Evolutionary conservation across 2,797 vertebrate genomes (phyloP), one percentile per base, ranked within the genome.

Genomic region (Distichodus sexfasciatus): DNA sequence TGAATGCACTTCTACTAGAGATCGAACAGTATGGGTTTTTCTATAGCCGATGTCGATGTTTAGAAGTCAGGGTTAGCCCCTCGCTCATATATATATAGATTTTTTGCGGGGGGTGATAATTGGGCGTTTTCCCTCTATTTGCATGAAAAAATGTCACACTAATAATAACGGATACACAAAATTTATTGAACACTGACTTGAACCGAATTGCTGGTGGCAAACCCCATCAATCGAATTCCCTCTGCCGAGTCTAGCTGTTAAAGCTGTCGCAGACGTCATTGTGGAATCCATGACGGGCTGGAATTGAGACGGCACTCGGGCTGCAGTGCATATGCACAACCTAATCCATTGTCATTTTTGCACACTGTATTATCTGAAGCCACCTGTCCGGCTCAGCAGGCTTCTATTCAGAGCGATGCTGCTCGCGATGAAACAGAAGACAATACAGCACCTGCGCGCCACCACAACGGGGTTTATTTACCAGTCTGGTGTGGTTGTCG

Each of bases 301-400:
- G 29, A 15, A n/a, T 29, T 4, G 3, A 28, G 48, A 28, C 9
- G 2, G 23, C n/a, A 9, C 15, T 54, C 3, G n/a, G 8, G n/a
- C 29, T 19, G 31, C 12, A 6, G 31, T 14, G 33, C 6, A 1
- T 21, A 5, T 8, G 9, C 11, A 19, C 5, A 5, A n/a, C n/a
- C 11, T 38, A 57, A 38, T 38, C 54, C 54, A 23, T 57, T 57
- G 54, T 57, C 12, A 8, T 38, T 38, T 57, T 57, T 57, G 54
- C 19, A 24, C 12, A 6, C 11, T 57, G 21, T 14, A 21, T 57
- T 12, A 21, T 28, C 15, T 26, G 47, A 24, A 38, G 33, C 35
- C 33, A 57, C 54, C 54, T 57, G 54, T 57, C 54, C 33, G 12
- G 17, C 21, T 33, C 14, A 24, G 35, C 33, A 6, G 33, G 5